Base-by-base conservation (phyloP, 2,888 invertebrate genomes). In the Sphinx pinastri region DNA sequence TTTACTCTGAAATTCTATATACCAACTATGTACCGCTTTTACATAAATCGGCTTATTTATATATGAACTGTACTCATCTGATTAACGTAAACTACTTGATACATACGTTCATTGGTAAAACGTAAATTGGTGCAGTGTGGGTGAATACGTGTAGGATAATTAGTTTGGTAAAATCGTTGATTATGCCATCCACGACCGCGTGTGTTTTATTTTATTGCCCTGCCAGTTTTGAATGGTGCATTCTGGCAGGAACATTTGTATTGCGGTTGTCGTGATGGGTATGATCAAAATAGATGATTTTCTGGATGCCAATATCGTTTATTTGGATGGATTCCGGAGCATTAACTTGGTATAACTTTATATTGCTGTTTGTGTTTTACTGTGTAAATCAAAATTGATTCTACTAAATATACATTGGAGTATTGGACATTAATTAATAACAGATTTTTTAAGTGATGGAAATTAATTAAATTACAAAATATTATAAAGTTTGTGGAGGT, bases 111-210 rank as follows among this genome's bases (percentile, higher is more conserved):
- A 74, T 74, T 72, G 73, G 71, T 70, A 54, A 57, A 74, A 76
- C 77, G 73, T 77, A 79, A 82, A 80, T 78, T 79, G 80, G 78
- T 76, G 76, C 75, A 74, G 71, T 81, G 81, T 76, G 82, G 81
- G 80, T 70, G 75, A 75, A 79, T 70, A 79, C 77, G 76, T 77
- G 75, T 74, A 74, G 72, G 74, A 76, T 81, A 81, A 83, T 83
- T 81, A 80, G 79, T 73, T 78, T 77, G 77, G 78, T 78, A 76
- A 78, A 73, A 78, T 77, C 75, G 77, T 72, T 75, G 77, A 82
- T 82, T 79, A 81, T 72, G 75, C 71, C 70, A 31, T 72, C 73
- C 47, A 63, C 63, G 63, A 63, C 47, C 63, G 19, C 58, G 2
- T 45, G 60, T 49, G 68, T 73, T 74, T 72, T 73, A 72, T 76